Evolutionary conservation across 2,888 invertebrate genomes (phyloP).

Genomic region (Herminia tarsipennalis): DNA sequence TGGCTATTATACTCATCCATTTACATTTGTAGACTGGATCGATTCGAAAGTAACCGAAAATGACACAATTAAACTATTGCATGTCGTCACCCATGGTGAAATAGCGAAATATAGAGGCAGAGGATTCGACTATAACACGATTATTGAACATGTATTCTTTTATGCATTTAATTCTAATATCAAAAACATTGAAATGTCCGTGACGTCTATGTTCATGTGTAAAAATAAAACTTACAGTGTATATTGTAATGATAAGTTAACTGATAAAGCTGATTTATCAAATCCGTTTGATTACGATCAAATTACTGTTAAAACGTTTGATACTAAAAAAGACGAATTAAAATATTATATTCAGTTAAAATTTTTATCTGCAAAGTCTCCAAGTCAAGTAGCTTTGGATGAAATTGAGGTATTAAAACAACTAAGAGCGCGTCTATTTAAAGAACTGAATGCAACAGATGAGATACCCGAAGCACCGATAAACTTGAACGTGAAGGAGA

Average conservation of each 20-base stretch:
- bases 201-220: conserved; percentile 21
- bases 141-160: background rate
- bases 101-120: background rate
- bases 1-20: background rate
- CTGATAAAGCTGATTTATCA: conserved; percentile 46
- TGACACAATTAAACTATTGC: background rate
- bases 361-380: background rate
- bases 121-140: background rate
- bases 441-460: background rate
- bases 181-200: background rate
- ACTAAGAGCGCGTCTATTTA: background rate
- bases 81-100: background rate
- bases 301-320: conserved; percentile 26
- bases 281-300: conserved; percentile 49
- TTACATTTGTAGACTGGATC: background rate
- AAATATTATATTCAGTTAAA: background rate
- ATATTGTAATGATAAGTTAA: conserved; percentile 44
- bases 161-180: background rate
- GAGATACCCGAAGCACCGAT: background rate
- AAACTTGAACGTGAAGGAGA: background rate
- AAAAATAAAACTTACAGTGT: conserved; percentile 43
- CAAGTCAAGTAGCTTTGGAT: background rate
- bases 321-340: background rate
- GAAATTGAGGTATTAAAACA: background rate
- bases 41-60: background rate